Percentiles rank a stretch among this genome's conserved stretches.
Evolutionary conservation across 2,113 vertebrate species (phyloP).

Genomic region (Bolborhynchus lineola): DNA sequence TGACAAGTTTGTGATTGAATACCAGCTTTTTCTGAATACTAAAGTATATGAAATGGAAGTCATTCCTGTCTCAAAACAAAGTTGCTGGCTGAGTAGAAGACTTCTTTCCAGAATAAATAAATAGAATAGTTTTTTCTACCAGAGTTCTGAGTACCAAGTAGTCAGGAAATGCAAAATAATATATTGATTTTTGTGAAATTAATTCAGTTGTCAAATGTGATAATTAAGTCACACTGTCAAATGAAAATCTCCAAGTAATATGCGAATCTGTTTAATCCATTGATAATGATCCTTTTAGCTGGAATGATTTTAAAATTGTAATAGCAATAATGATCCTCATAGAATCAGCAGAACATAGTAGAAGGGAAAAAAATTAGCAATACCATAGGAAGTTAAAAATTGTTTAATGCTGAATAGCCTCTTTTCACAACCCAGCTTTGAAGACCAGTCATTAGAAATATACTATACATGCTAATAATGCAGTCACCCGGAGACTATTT

Average conservation of each 20-base stretch:
- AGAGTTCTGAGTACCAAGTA: neutral
- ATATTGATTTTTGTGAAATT: neutral
- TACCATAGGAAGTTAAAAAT: neutral
- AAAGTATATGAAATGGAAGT: neutral
- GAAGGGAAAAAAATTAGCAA: neutral
- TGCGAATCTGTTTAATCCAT: neutral
- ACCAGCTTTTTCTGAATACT: neutral
- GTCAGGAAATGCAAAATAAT: neutral
- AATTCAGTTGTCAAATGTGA: neutral
- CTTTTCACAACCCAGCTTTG: neutral
- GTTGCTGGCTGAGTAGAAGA: neutral
- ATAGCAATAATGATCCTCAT: neutral
- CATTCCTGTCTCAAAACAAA: neutral
- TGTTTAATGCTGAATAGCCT: neutral
- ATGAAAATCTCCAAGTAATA: neutral
- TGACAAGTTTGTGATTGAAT: neutral
- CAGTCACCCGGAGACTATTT: neutral
- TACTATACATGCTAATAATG: neutral
- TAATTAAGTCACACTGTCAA: neutral
- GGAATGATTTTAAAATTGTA: neutral
- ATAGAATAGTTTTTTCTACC: neutral
- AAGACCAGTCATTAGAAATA: neutral
- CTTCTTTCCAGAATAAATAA: neutral
- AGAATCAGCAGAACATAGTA: neutral
- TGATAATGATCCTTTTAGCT: neutral